Evolutionary conservation across 2,888 invertebrate genomes (phyloP).

Genomic region (Acheta domesticus): DNA sequence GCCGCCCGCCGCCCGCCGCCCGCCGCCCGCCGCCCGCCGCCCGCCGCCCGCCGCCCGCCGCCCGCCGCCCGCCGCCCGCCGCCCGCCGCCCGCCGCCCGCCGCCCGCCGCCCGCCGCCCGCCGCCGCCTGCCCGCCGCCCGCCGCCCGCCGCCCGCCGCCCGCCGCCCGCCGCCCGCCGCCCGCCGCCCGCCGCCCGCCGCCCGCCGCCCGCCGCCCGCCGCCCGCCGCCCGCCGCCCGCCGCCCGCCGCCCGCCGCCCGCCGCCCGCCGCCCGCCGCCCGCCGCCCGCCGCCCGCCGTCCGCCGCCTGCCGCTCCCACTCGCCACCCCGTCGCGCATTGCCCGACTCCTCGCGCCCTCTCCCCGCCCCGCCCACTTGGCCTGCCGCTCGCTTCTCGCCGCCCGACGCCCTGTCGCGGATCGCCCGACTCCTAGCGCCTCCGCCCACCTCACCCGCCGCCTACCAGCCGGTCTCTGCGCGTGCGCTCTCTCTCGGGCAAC

Average conservation of each 20-base stretch:
- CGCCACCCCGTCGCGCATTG: not conserved
- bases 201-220: too few species aligned
- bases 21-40: not conserved
- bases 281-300: too few species aligned
- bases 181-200: too few species aligned
- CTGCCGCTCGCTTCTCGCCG: too few species aligned
- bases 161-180: too few species aligned
- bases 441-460: not conserved
- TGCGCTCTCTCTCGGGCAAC: not conserved
- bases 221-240: too few species aligned
- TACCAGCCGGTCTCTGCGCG: not conserved
- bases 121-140: too few species aligned
- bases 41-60: not conserved
- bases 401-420: too few species aligned
- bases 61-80: not conserved
- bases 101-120: too few species aligned
- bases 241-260: too few species aligned
- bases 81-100: not conserved
- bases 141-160: too few species aligned
- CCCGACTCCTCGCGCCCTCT: accelerated
- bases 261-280: too few species aligned
- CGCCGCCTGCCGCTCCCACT: not conserved
- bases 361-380: accelerated
- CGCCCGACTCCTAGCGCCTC: not conserved
- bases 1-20: not conserved